phyloP scores from a whole-genome alignment of 2,797 vertebrate genomes.

The Saxicola maurus region DNA sequence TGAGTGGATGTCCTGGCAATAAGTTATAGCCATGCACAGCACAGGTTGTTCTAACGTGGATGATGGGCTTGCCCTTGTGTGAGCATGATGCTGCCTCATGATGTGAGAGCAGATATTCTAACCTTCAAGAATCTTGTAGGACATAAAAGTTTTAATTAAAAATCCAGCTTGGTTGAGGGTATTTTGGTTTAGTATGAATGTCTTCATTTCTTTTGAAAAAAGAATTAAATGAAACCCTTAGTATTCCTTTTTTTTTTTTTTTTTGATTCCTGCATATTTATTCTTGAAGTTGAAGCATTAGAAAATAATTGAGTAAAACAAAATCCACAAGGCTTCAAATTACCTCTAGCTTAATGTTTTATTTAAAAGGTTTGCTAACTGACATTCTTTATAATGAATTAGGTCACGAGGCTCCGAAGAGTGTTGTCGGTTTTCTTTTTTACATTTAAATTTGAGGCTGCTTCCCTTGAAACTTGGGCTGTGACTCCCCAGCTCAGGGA shows the following conservation, averaged over 20 bases:
- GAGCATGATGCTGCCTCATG: background rate
- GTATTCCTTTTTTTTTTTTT: background rate
- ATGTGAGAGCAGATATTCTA: background rate
- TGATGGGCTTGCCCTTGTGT: background rate
- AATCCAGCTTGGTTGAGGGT: background rate
- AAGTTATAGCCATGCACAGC: background rate
- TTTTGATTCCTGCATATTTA: slow-evolving; percentile 52
- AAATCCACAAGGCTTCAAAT: slow-evolving; percentile 65
- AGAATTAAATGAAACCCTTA: slow-evolving; percentile 41
- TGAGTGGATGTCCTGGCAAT: background rate
- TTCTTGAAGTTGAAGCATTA: slow-evolving; percentile 54
- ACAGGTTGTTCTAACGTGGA: background rate
- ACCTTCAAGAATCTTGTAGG: slow-evolving; percentile 47
- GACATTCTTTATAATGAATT: slow-evolving; percentile 59
- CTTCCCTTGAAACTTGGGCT: slow-evolving; percentile 12
- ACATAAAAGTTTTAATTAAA: slow-evolving; percentile 43
- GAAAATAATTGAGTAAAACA: slow-evolving; percentile 68
- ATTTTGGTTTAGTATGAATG: slow-evolving; percentile 23
- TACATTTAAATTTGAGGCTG: slow-evolving; percentile 29
- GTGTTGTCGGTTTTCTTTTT: slow-evolving; percentile 31
- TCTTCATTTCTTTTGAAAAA: slow-evolving; percentile 46
- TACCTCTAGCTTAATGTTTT: slow-evolving; percentile 65
- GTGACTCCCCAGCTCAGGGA: background rate
- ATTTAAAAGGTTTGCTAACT: slow-evolving; percentile 64
- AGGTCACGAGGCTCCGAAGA: slow-evolving; percentile 37